Conservation (phyloP, 2,888 invertebrate species). For the Alitta virens region DNA sequence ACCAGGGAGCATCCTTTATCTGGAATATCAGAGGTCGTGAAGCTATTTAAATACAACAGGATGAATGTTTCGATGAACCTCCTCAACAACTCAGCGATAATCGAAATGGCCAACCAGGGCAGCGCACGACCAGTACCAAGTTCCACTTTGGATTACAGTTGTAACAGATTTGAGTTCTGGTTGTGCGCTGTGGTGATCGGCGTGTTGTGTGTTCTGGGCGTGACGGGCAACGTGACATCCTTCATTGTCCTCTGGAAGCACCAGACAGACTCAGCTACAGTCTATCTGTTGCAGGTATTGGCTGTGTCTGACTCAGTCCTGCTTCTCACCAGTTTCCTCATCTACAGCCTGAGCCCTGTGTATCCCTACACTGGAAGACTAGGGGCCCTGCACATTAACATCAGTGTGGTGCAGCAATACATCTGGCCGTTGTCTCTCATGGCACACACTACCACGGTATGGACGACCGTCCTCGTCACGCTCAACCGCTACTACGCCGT, state of each 20-base stretch:
- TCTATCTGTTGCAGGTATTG: slow-evolving; percentile 22
- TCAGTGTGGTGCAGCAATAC: slow-evolving; percentile 2
- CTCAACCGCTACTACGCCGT: slow-evolving; percentile 26
- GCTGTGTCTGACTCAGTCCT: slow-evolving; percentile 15
- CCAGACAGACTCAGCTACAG: slow-evolving; percentile 21
- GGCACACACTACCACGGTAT: slow-evolving; percentile 29
- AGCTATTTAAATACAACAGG: too few species aligned
- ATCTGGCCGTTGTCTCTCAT: slow-evolving; percentile 31
- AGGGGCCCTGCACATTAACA: not conserved
- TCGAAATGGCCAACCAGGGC: too few species aligned
- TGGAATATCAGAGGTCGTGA: too few species aligned
- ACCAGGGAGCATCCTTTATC: too few species aligned
- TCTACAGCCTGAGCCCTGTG: slow-evolving; percentile 17
- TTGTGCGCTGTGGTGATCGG: slow-evolving; percentile 15
- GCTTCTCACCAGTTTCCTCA: slow-evolving; percentile 6
- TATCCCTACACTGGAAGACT: slow-evolving; percentile 12
- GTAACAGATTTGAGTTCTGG: slow-evolving; percentile 10
- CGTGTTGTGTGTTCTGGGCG: slow-evolving; percentile 12
- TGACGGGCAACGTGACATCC: slow-evolving; percentile 24
- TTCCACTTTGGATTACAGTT: not conserved
- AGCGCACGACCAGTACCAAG: too few species aligned
- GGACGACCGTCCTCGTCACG: slow-evolving; percentile 30
- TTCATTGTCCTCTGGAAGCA: slow-evolving; percentile 26
- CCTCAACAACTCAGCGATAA: too few species aligned
- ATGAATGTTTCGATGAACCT: too few species aligned